Evolutionary conservation across 2,113 vertebrate genomes (phyloP).

Genomic region (Prochilodus magdalenae): DNA sequence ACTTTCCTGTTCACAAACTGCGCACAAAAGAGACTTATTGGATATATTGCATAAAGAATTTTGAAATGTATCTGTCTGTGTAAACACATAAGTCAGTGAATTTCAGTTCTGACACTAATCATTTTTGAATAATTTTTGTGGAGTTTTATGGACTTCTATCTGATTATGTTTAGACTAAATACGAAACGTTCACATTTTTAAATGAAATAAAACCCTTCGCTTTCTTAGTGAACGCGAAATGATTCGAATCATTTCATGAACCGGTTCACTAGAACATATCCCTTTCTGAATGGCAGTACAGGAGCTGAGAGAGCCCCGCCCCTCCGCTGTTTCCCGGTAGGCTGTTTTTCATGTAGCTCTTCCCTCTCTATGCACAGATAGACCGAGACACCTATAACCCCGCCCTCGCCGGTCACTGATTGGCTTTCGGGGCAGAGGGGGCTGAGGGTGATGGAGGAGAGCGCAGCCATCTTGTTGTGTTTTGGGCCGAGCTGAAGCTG

Average conservation of each 20-base stretch:
- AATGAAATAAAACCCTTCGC: no score
- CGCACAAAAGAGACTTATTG: no score
- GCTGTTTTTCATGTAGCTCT: slow-evolving; percentile 8
- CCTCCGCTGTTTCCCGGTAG: slow-evolving; percentile 58
- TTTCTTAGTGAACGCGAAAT: neutral
- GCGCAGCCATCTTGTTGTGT: slow-evolving; percentile 79
- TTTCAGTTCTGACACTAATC: no score
- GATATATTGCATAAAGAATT: no score
- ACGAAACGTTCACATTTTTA: no score
- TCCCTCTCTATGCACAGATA: neutral
- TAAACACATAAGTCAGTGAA: no score
- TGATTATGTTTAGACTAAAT: no score
- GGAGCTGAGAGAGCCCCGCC: slow-evolving; percentile 42
- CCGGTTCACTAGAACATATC: neutral
- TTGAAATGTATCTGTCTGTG: no score
- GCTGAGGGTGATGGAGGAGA: slow-evolving; percentile 69
- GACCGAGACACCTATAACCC: neutral
- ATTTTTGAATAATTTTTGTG: no score
- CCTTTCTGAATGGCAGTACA: neutral
- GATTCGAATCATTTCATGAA: neutral
- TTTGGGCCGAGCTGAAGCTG: slow-evolving; percentile 46
- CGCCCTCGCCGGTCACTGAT: neutral
- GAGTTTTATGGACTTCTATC: no score
- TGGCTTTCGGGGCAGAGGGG: neutral
- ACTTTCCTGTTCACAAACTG: no score